These are phyloP conservation scores for Orchestia grillus DNA, from an alignment of 1,140 invertebrate species.

Conservation along the genomic window DNA sequence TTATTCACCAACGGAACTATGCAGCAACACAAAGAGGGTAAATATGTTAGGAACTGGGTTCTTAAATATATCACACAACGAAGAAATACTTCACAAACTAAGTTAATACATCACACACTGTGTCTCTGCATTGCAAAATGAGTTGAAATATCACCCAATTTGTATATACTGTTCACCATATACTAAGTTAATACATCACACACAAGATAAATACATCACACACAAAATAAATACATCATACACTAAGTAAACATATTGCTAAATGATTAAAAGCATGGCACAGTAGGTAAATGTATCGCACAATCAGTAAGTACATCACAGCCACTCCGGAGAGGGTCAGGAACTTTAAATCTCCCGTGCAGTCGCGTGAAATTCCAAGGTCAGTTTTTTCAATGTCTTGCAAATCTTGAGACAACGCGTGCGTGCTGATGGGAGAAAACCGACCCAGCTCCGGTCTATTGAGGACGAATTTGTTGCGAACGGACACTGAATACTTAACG, in stretches of 20 bases:
- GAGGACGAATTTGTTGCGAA: neutral
- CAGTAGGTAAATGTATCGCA: neutral
- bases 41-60: too few species aligned
- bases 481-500: conserved; percentile 12
- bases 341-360: neutral
- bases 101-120: neutral
- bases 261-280: neutral
- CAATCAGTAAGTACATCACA: neutral
- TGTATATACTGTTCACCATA: too few species aligned
- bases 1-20: too few species aligned
- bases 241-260: neutral
- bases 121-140: too few species aligned
- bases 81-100: neutral
- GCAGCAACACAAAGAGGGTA: too few species aligned
- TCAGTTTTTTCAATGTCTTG: neutral
- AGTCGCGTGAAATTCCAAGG: neutral
- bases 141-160: too few species aligned
- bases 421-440: neutral
- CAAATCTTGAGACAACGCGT: neutral
- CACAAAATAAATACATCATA: neutral
- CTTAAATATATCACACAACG: too few species aligned
- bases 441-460: neutral
- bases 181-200: neutral
- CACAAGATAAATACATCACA: neutral
- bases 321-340: neutral